Percentiles rank a stretch among this genome's conserved stretches.
Evolutionary conservation across 2,113 vertebrate species (phyloP).

Genomic region (Dipodomys ordii): DNA sequence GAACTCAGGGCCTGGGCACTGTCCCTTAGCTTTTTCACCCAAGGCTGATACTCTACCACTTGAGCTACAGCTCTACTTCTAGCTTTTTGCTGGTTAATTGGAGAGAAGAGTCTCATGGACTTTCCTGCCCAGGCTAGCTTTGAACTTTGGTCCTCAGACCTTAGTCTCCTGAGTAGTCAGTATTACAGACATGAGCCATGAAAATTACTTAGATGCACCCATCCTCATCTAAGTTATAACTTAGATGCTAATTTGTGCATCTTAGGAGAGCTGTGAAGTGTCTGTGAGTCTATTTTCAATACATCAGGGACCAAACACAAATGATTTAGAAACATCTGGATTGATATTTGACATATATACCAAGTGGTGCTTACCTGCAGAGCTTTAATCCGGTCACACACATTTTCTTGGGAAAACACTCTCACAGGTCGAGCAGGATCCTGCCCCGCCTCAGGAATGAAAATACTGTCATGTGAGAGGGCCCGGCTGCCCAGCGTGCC

Average conservation of each 20-base stretch:
- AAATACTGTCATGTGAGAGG: slow-evolving; percentile 97
- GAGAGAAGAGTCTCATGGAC: too few relatives aligned
- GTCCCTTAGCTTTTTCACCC: too few relatives aligned
- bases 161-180: too few relatives aligned
- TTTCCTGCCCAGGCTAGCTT: too few relatives aligned
- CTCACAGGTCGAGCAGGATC: slow-evolving; percentile 88
- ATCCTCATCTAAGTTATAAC: neutral
- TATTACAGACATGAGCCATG: too few relatives aligned
- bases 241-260: neutral
- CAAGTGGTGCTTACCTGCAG: slow-evolving; percentile 90
- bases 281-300: neutral
- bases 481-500: slow-evolving; percentile 91
- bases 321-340: neutral
- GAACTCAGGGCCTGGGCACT: too few relatives aligned
- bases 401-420: slow-evolving; percentile 94
- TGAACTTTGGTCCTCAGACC: too few relatives aligned
- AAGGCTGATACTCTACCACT: too few relatives aligned
- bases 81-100: too few relatives aligned
- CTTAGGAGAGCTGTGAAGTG: neutral
- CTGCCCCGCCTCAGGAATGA: slow-evolving; percentile 90
- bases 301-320: neutral
- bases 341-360: neutral
- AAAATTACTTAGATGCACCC: too few relatives aligned
- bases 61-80: too few relatives aligned
- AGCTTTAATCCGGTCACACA: slow-evolving; percentile 93